Conservation (phyloP, 2,113 vertebrate genomes). For the Gadus macrocephalus region DNA sequence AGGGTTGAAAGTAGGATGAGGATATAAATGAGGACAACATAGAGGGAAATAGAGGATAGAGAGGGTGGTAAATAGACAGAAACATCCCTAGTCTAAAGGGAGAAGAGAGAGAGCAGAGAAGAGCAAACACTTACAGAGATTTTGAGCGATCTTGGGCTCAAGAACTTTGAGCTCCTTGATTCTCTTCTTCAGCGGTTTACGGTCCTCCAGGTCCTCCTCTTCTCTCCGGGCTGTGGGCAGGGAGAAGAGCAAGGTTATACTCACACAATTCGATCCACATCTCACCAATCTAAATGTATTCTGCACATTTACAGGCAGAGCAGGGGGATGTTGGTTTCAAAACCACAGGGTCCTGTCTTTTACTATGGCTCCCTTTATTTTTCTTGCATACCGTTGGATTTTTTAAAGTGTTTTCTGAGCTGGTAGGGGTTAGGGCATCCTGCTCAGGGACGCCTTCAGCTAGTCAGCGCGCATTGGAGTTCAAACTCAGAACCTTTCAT, state of each 20-base stretch:
- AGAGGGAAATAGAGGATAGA: background rate
- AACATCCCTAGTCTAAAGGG: too few species aligned
- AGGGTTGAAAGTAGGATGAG: too few species aligned
- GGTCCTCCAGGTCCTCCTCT: slow-evolving; percentile 84
- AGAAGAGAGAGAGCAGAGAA: background rate
- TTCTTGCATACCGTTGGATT: too few species aligned
- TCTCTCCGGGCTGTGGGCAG: slow-evolving; percentile 79
- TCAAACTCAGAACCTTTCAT: too few species aligned
- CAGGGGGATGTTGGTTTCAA: too few species aligned
- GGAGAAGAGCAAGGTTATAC: slow-evolving; percentile 24
- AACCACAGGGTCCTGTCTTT: too few species aligned
- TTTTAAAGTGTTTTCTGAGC: too few species aligned
- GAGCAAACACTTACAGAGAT: slow-evolving; percentile 87
- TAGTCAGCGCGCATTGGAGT: too few species aligned
- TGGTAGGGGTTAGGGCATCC: too few species aligned
- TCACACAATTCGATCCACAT: slow-evolving; percentile 17
- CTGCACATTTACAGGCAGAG: background rate
- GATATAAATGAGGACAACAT: background rate
- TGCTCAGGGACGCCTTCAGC: too few species aligned
- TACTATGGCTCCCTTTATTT: too few species aligned
- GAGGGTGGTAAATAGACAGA: slow-evolving; percentile 10
- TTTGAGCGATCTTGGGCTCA: slow-evolving; percentile 94
- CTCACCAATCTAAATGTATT: slow-evolving; percentile 13
- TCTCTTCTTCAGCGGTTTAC: slow-evolving; percentile 86
- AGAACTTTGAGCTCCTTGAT: slow-evolving; percentile 96